Evolutionary conservation across 2,888 invertebrate genomes (phyloP), one percentile per base, ranked within the genome.

Genomic region (Zhengitettix transpicula): DNA sequence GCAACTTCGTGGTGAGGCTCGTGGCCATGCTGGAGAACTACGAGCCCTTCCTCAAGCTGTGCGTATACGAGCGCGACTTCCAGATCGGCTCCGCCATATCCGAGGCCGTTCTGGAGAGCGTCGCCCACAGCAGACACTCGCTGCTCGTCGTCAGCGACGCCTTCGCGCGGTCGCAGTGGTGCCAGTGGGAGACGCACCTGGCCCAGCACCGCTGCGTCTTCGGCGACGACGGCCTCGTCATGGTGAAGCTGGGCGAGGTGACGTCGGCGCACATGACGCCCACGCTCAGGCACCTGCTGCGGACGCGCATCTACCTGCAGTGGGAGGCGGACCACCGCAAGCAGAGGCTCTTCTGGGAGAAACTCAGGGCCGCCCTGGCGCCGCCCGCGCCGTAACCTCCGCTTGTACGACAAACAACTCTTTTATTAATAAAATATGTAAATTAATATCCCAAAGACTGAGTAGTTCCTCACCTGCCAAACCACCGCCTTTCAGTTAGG

Each of bases 111-210:
- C 72, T 82, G 62, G 78, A 76, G 47, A 79, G 82, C 67, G 80
- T 87, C 61, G 79, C 80, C 42, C 76, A 79, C 59, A 82, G 84
- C 68, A 78, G 80, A 61, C 81, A 80, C 67, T 79, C 84, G 14
- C 74, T 87, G 60, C 71, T 87, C 58, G 73, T 87, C 11, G 76
- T 87, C 55, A 85, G 85, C 60, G 3, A 82, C 66, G 76, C 78
- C 65, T 87, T 85, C 69, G 80, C 83, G 0, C 79, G 80, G 66
- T 83, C 84, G 40, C 83, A 85, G 61, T 87, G 87, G 87, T 83
- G 83, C 68, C 74, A 81, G 51, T 81, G 84, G 79, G 86, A 86
- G 67, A 81, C 83, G 12, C 81, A 83, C 65, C 73, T 84, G 28
- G 84, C 84, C 0, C 82, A 84, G 65, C 79, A 83, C 67, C 81